Evolutionary conservation across 2,888 invertebrate species (phyloP).

Genomic region (Acronicta alni): DNA sequence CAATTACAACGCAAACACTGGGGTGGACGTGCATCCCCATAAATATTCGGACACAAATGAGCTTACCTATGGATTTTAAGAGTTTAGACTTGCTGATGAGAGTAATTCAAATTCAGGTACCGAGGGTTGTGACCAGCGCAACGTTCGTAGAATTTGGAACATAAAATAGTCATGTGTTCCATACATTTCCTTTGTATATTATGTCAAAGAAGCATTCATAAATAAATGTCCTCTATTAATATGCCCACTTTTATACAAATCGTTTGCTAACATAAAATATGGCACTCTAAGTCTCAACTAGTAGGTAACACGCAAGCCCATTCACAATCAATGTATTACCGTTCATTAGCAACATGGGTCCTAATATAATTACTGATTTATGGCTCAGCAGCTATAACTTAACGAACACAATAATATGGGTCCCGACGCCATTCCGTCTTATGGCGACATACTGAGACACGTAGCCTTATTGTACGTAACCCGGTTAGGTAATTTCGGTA

Average conservation of each 20-base stretch:
- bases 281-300: constrained; percentile 35
- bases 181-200: constrained; percentile 1
- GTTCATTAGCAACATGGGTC: constrained; percentile 70
- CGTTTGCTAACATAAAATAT: constrained; percentile 35
- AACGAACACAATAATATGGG: constrained; percentile 74
- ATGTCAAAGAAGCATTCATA: too few species aligned
- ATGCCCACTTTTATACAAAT: constrained; percentile 19
- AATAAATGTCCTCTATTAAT: constrained; percentile 3
- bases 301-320: constrained; percentile 58
- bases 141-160: constrained; percentile 39
- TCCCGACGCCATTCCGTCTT: constrained; percentile 52
- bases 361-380: constrained; percentile 83
- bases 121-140: constrained; percentile 29
- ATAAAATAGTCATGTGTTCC: constrained; percentile 15
- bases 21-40: constrained; percentile 37
- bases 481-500: constrained; percentile 87
- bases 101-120: constrained; percentile 59
- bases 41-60: constrained; percentile 58
- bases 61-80: constrained; percentile 58
- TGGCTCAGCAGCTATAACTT: constrained; percentile 71
- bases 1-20: constrained; percentile 18
- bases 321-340: constrained; percentile 62
- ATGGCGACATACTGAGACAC: constrained; percentile 70
- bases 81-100: constrained; percentile 64
- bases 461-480: constrained; percentile 83